Conservation (phyloP, 2,113 vertebrate genomes). For the Phalacrocorax brasilianus region DNA sequence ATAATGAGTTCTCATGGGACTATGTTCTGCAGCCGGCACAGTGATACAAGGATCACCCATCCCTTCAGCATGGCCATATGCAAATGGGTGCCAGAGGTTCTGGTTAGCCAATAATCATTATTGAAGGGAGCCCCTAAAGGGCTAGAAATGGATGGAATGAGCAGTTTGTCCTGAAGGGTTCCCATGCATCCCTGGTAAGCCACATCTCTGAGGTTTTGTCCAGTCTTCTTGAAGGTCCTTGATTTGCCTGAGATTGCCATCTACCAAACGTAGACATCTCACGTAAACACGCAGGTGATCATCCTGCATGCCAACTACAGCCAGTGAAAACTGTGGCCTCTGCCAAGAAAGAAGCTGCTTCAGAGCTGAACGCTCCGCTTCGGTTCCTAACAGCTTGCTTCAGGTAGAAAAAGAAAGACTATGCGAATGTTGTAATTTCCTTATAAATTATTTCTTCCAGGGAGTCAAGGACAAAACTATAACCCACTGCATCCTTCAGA, state of each 20-base stretch:
- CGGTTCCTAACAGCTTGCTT: background rate
- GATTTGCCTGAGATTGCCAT: background rate
- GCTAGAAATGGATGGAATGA: background rate
- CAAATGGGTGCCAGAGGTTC: background rate
- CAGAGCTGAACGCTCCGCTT: background rate
- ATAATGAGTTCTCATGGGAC: background rate
- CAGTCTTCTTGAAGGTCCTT: background rate
- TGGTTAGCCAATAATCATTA: background rate
- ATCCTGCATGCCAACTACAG: background rate
- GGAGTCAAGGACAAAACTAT: background rate
- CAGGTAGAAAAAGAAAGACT: background rate
- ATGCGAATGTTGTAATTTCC: background rate
- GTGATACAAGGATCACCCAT: accelerated
- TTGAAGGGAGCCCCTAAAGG: background rate
- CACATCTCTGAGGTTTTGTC: background rate
- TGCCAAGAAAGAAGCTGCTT: background rate
- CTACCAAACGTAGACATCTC: background rate
- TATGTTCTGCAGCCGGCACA: accelerated
- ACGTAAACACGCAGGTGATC: background rate
- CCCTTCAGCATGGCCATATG: background rate
- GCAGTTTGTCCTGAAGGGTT: background rate
- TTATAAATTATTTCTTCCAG: background rate
- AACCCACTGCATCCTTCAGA: background rate
- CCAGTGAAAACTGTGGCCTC: background rate
- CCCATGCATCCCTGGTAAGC: accelerated